These are phyloP conservation scores for Masnerella sp. DNA, from an alignment of 2,888 invertebrate genomes.

Conservation along the genomic window DNA sequence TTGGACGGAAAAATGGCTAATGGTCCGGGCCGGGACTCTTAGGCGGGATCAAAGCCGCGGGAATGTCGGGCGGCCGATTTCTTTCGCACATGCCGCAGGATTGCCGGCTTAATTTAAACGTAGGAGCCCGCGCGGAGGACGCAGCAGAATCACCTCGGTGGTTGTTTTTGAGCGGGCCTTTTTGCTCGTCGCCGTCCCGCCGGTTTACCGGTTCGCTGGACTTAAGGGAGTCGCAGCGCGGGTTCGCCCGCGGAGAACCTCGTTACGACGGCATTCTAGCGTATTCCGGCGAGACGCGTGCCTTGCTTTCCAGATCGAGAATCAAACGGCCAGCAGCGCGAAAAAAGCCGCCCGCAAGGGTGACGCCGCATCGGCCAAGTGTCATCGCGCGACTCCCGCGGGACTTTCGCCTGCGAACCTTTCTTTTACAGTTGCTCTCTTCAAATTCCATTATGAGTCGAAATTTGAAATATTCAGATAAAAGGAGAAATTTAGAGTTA, in stretches of 20 bases:
- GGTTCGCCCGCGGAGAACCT: constrained; percentile 69
- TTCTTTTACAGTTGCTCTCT: no score
- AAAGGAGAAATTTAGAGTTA: no score
- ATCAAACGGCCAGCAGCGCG: constrained; percentile 62
- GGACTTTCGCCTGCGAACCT: constrained; percentile 36
- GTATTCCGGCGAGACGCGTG: constrained; percentile 74
- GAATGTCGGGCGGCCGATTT: constrained; percentile 72
- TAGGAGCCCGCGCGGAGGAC: constrained; percentile 65
- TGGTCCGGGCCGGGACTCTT: constrained; percentile 66
- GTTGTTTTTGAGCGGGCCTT: constrained; percentile 31
- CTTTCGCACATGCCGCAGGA: constrained; percentile 74
- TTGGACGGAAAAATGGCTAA: constrained; percentile 72
- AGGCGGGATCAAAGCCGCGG: constrained; percentile 72
- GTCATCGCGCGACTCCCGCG: constrained; percentile 49
- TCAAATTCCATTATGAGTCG: no score
- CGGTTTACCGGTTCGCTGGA: constrained; percentile 51
- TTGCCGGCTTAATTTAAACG: constrained; percentile 77
- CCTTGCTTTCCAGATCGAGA: constrained; percentile 76
- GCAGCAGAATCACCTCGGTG: constrained; percentile 64
- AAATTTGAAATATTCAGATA: no score
- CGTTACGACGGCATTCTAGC: constrained; percentile 77
- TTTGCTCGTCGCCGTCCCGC: constrained; percentile 34
- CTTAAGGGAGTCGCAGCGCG: constrained; percentile 37
- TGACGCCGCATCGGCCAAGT: constrained; percentile 55
- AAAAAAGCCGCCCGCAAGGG: constrained; percentile 59